These are phyloP conservation scores for Pristiophorus japonicus DNA, from an alignment of 2,113 vertebrate species.

Conservation along the genomic window DNA sequence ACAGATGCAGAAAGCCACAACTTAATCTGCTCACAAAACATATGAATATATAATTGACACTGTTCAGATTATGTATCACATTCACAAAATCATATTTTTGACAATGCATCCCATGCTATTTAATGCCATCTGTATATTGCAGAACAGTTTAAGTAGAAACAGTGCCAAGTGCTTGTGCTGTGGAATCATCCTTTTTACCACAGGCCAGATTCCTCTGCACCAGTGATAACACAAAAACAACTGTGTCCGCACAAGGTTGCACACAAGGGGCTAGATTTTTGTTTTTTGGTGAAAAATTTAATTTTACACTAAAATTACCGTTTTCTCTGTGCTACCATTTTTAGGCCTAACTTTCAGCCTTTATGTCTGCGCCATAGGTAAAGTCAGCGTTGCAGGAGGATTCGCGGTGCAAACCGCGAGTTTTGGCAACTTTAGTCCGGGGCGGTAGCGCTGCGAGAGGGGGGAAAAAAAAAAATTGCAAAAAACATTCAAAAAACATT, in stretches of 20 bases:
- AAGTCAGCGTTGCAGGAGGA: too few relatives aligned
- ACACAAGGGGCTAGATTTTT: too few relatives aligned
- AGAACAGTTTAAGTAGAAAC: background rate
- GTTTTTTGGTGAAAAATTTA: too few relatives aligned
- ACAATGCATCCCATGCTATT: background rate
- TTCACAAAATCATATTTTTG: background rate
- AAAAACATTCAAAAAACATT: too few relatives aligned
- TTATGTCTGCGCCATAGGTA: too few relatives aligned
- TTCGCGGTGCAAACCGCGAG: too few relatives aligned
- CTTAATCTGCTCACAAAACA: background rate
- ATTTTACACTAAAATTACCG: too few relatives aligned
- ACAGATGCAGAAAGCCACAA: background rate
- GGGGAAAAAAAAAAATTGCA: too few relatives aligned
- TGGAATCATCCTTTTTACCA: background rate
- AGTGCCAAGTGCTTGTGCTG: background rate
- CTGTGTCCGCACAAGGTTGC: background rate
- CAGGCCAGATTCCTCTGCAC: background rate
- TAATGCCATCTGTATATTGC: background rate
- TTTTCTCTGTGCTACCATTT: too few relatives aligned
- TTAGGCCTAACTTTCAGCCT: too few relatives aligned
- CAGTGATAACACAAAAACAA: background rate
- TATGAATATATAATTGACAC: background rate
- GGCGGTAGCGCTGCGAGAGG: too few relatives aligned
- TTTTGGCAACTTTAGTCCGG: too few relatives aligned
- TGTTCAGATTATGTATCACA: background rate